Evolutionary conservation across 2,888 invertebrate genomes (phyloP).

Genomic region (Lepas anatifera): DNA sequence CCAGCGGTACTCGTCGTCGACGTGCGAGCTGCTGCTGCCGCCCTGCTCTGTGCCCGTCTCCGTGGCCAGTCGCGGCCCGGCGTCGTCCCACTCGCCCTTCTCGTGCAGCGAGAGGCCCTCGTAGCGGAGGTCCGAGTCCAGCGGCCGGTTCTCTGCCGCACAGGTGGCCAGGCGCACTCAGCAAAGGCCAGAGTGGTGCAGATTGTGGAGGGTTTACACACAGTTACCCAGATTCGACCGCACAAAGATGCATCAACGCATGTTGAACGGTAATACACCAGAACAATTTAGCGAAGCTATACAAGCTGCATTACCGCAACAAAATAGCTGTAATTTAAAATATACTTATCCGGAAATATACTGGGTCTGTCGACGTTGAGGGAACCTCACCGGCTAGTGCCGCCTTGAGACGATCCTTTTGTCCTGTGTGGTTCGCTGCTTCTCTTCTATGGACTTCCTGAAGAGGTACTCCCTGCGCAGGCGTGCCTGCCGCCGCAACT

Average conservation of each 20-base stretch:
- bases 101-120: conserved; percentile 70
- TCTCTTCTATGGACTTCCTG: conserved; percentile 75
- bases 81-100: conserved; percentile 82
- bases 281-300: neutral
- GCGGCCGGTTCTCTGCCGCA: conserved; percentile 48
- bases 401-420: conserved; percentile 72
- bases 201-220: neutral
- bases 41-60: conserved; percentile 48
- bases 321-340: too few species aligned
- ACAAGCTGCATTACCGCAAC: neutral
- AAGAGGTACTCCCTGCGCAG: conserved; percentile 88
- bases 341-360: neutral
- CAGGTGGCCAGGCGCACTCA: neutral
- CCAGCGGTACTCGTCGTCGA: conserved; percentile 96
- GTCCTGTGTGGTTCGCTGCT: conserved; percentile 69
- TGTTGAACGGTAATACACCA: neutral
- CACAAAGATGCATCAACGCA: neutral
- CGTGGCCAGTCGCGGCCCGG: conserved; percentile 60
- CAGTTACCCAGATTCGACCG: neutral
- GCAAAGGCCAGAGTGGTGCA: neutral
- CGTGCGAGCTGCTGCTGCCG: conserved; percentile 52
- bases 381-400: conserved; percentile 51
- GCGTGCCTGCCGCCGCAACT: conserved; percentile 65
- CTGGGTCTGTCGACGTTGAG: neutral
- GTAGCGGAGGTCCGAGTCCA: conserved; percentile 71